Evolutionary conservation across 2,888 invertebrate genomes (phyloP), one percentile per base, ranked within the genome.

Genomic region (Eristalis tenax): DNA sequence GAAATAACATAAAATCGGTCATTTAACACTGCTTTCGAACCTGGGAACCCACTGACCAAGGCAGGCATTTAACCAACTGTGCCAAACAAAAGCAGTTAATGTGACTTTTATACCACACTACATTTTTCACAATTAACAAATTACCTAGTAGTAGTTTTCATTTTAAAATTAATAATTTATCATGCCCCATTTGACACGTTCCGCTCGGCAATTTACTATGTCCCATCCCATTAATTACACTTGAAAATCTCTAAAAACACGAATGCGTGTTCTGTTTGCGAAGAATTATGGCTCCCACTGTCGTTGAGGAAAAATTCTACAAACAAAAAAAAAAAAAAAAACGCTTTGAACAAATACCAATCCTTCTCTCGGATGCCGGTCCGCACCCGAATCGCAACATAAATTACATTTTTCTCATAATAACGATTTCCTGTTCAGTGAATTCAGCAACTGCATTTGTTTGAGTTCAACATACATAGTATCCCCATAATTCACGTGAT

Each of bases 341-440:
- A 4, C 32, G 5, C 13, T 38, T 38, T 13, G 13, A 38, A 38
- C 11, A 38, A 38, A 32, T 32, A 8, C 13, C 38, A 38, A 38
- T 38, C 38, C 13, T 38, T 38, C 38, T 38, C 38, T 2, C 38
- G 4, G 2, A 10, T 35, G 1, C 11, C 38, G 10, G 38, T 13
- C 13, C 8, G 2, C 13, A 38, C 38, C 38, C 38, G 38, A 38
- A 38, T 35, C 38, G 13, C 50, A 50, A 18, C 50, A 50, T 6
- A 18, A 50, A 50, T 18, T 50, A n/a, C 50, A 50, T 43, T 43
- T 43, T 73, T 71, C 32, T 73, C 69, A 57, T 64, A n/a, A 77
- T 77, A 77, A 85, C 74, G 76, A 73, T 81, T 85, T 85, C 85
- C 85, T 81, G 59, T 77, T 81, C 81, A 57, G 43, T 85, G 85